phyloP scores from a whole-genome alignment of 1,140 invertebrate species.

The Drosophila elegans region DNA sequence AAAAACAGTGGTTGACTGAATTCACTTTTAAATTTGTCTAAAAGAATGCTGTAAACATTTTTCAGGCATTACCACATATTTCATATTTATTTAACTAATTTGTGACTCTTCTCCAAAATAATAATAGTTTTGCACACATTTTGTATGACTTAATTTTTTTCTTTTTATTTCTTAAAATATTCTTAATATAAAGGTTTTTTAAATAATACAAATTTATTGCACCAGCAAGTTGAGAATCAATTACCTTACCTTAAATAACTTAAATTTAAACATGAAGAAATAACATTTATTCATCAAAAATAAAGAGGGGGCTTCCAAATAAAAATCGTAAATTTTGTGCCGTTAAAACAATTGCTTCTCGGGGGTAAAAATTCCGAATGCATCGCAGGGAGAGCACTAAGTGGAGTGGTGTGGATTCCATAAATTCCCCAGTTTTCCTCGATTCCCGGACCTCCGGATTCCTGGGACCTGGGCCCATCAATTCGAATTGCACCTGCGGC shows the following conservation, averaged over 20 bases:
- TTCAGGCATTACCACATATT: neutral
- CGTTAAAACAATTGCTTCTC: neutral
- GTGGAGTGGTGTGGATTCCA: constrained; percentile 32
- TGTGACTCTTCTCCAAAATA: too few relatives aligned
- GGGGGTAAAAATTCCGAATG: neutral
- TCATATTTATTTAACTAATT: too few relatives aligned
- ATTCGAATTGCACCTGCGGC: constrained; percentile 58
- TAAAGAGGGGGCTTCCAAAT: neutral
- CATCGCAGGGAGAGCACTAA: neutral
- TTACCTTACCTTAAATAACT: too few relatives aligned
- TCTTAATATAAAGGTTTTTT: too few relatives aligned
- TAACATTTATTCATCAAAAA: too few relatives aligned
- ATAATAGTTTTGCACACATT: too few relatives aligned
- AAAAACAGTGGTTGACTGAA: neutral
- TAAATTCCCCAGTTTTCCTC: constrained; percentile 23
- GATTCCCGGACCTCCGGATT: constrained; percentile 8
- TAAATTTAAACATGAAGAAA: too few relatives aligned
- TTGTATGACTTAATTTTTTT: too few relatives aligned
- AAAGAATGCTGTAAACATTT: neutral
- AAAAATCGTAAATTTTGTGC: neutral
- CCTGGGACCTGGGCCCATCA: constrained; percentile 33
- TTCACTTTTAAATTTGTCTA: neutral
- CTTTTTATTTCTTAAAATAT: too few relatives aligned
- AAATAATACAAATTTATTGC: too few relatives aligned
- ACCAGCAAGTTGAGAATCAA: too few relatives aligned